Conservation (phyloP, 2,113 vertebrate species). For the Datnioides undecimradiatus region DNA sequence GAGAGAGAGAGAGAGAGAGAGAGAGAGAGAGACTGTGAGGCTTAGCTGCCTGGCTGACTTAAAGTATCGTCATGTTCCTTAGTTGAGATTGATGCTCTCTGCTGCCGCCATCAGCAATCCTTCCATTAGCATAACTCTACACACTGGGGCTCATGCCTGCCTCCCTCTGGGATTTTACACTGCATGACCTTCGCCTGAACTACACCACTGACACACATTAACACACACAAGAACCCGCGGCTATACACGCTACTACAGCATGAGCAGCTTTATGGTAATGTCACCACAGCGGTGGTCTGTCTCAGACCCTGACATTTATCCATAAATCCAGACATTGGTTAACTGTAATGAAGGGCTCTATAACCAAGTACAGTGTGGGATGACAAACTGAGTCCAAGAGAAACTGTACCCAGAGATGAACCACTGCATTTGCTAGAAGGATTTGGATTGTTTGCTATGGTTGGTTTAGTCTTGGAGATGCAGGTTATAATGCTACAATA, state of each 20-base stretch:
- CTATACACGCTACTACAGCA: slow-evolving; percentile 8
- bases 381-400: not conserved
- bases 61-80: slow-evolving; percentile 7
- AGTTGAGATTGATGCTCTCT: slow-evolving; percentile 36
- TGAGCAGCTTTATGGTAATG: slow-evolving; percentile 22
- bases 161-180: slow-evolving; percentile 39
- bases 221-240: slow-evolving; percentile 13
- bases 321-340: slow-evolving; percentile 10
- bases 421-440: not conserved
- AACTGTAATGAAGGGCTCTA: not conserved
- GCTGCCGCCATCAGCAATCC: not conserved
- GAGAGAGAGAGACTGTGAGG: not conserved
- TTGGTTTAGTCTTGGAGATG: not conserved
- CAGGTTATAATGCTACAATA: not conserved
- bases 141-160: not conserved
- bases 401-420: not conserved
- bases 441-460: not conserved
- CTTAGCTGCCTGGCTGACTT: slow-evolving; percentile 8
- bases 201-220: slow-evolving; percentile 36
- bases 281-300: not conserved
- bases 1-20: no score
- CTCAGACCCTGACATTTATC: slow-evolving; percentile 7
- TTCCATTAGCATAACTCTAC: slow-evolving; percentile 39
- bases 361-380: not conserved
- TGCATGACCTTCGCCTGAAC: slow-evolving; percentile 56